phyloP scores from a whole-genome alignment of 1,140 invertebrate species.

The Hylaeus volcanicus region DNA sequence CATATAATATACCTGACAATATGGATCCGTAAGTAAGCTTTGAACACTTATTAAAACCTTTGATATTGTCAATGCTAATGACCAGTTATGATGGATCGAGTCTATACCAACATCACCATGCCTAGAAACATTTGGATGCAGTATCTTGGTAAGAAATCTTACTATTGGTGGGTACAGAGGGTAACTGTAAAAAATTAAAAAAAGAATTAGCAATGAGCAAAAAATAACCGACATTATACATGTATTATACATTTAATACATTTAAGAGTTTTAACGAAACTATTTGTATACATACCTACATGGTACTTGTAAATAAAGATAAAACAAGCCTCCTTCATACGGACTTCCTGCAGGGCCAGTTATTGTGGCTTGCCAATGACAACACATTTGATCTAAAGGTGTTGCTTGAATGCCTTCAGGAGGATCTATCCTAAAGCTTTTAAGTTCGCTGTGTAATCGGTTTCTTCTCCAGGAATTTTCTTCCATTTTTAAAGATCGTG shows the following conservation, averaged over 20 bases:
- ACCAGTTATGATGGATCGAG: constrained; percentile 98
- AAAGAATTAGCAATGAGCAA: background rate
- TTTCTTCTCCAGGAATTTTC: constrained; percentile 89
- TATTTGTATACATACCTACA: constrained; percentile 81
- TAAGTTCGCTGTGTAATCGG: constrained; percentile 87
- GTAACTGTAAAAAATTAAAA: constrained; percentile 84
- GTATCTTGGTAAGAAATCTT: constrained; percentile 93
- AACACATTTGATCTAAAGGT: constrained; percentile 89
- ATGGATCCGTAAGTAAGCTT: constrained; percentile 95
- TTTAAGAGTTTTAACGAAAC: too few relatives aligned
- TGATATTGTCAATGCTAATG: constrained; percentile 93
- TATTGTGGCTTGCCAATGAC: constrained; percentile 96
- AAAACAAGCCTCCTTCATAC: constrained; percentile 97
- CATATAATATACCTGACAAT: constrained; percentile 84
- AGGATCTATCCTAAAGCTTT: constrained; percentile 89
- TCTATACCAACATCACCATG: constrained; percentile 98
- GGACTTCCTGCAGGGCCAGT: constrained; percentile 93
- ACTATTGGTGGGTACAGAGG: constrained; percentile 95
- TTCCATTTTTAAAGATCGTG: constrained; percentile 82
- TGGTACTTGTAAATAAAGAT: constrained; percentile 93
- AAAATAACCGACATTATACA: background rate
- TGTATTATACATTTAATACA: too few relatives aligned
- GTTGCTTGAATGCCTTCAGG: constrained; percentile 94
- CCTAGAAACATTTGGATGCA: constrained; percentile 96
- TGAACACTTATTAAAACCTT: constrained; percentile 95